phyloP scores from a whole-genome alignment of 2,888 invertebrate species.

The Prenolepis imparis region DNA sequence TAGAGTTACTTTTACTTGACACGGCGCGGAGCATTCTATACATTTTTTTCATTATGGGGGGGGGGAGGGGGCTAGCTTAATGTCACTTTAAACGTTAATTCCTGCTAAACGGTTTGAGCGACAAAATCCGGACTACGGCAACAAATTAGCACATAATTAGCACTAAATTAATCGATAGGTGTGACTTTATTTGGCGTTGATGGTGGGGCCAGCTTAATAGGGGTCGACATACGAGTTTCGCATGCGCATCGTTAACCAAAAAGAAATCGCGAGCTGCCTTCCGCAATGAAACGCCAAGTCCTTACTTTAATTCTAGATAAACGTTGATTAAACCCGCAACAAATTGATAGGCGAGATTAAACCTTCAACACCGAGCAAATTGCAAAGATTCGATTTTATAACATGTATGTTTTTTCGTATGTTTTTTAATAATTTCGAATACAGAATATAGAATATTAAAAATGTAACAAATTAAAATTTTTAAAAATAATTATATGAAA shows the following conservation, averaged over 20 bases:
- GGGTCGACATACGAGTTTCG: slow-evolving; percentile 21
- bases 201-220: too few species aligned
- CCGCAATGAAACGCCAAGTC: background rate
- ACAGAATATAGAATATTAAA: background rate
- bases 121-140: too few species aligned
- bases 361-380: background rate
- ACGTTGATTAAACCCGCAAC: slow-evolving; percentile 14
- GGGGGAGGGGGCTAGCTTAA: too few species aligned
- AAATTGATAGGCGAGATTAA: slow-evolving; percentile 14
- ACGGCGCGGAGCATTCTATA: too few species aligned
- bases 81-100: too few species aligned
- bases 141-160: too few species aligned
- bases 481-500: background rate
- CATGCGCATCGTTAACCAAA: background rate
- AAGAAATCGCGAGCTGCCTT: background rate
- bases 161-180: too few species aligned
- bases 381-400: background rate
- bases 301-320: slow-evolving; percentile 13
- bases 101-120: too few species aligned
- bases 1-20: too few species aligned
- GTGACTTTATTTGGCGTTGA: too few species aligned
- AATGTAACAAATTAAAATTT: background rate
- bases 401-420: background rate
- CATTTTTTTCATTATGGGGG: too few species aligned
- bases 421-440: background rate